phyloP scores from a whole-genome alignment of 2,797 vertebrate species.

The Enoplosus armatus region DNA sequence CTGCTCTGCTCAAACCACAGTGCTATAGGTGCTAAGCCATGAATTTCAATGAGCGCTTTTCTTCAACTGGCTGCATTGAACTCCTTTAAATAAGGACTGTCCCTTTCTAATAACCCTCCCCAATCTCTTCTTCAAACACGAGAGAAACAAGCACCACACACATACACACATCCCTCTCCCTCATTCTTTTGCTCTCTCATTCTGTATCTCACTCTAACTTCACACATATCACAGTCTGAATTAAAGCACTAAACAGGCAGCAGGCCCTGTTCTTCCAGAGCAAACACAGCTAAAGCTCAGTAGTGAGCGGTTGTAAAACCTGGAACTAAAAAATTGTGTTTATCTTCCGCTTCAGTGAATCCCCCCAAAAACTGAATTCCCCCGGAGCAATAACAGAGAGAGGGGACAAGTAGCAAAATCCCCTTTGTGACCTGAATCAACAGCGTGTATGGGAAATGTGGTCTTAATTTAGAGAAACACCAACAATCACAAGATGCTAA shows the following conservation, averaged over 20 bases:
- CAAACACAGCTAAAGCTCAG: not conserved
- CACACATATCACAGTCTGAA: slow-evolving; percentile 10
- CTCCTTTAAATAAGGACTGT: slow-evolving; percentile 78
- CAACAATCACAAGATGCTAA: not conserved
- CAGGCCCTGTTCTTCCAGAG: not conserved
- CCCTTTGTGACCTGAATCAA: slow-evolving; percentile 7
- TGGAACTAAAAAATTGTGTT: slow-evolving; percentile 17
- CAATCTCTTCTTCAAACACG: slow-evolving; percentile 84
- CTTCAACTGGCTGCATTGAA: slow-evolving; percentile 80
- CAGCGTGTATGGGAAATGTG: slow-evolving; percentile 9
- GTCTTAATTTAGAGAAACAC: slow-evolving; percentile 33
- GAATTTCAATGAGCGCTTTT: slow-evolving; percentile 89
- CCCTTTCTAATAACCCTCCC: slow-evolving; percentile 77
- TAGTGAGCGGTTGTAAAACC: slow-evolving; percentile 8
- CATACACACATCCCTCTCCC: slow-evolving; percentile 15
- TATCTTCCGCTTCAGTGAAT: slow-evolving; percentile 8
- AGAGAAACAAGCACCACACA: slow-evolving; percentile 30
- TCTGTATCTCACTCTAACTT: slow-evolving; percentile 28
- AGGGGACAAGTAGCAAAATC: slow-evolving; percentile 22
- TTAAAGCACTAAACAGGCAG: not conserved
- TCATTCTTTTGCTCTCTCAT: slow-evolving; percentile 38
- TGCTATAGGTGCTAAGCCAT: slow-evolving; percentile 88
- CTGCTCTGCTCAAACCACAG: slow-evolving; percentile 69
- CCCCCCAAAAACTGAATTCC: slow-evolving; percentile 11
- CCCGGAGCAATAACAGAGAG: slow-evolving; percentile 1